Conservation (phyloP, 2,113 vertebrate species). For the Scolopax mira region DNA sequence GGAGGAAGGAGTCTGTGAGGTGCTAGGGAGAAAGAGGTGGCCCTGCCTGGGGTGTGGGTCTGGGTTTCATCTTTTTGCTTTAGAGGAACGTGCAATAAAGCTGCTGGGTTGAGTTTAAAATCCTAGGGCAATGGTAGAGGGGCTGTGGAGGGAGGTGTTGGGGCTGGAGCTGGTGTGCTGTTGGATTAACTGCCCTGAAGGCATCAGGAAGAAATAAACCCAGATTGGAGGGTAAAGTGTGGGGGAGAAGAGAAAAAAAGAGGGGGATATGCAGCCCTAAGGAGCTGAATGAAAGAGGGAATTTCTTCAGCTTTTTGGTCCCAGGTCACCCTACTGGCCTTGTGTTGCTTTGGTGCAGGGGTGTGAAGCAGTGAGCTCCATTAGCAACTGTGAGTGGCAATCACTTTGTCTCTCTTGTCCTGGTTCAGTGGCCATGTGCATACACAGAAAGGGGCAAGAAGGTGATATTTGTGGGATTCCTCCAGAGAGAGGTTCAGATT, state of each 20-base stretch:
- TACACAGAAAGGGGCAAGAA: neutral
- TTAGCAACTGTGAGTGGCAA: neutral
- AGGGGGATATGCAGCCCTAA: neutral
- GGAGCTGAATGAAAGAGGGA: neutral
- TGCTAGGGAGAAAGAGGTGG: fast-evolving
- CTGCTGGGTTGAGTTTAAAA: neutral
- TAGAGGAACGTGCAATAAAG: neutral
- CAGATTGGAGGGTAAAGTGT: fast-evolving
- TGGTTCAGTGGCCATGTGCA: fast-evolving
- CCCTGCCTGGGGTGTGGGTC: neutral
- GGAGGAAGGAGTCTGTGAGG: neutral
- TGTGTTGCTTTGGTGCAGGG: neutral
- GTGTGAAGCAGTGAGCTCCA: fast-evolving
- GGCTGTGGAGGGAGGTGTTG: neutral
- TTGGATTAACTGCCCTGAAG: neutral
- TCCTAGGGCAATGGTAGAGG: neutral
- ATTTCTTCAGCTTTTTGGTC: neutral
- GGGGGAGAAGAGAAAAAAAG: fast-evolving
- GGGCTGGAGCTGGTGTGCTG: neutral
- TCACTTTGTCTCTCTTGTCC: neutral
- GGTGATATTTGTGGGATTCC: neutral
- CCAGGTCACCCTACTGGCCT: neutral
- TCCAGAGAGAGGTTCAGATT: neutral
- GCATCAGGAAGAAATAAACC: neutral
- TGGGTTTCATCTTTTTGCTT: neutral